A percentile compares a stretch with the other conserved stretches of the same genome.
Evolutionary conservation across 2,888 invertebrate genomes (phyloP).

Genomic region (Phoenoteleia sp.): DNA sequence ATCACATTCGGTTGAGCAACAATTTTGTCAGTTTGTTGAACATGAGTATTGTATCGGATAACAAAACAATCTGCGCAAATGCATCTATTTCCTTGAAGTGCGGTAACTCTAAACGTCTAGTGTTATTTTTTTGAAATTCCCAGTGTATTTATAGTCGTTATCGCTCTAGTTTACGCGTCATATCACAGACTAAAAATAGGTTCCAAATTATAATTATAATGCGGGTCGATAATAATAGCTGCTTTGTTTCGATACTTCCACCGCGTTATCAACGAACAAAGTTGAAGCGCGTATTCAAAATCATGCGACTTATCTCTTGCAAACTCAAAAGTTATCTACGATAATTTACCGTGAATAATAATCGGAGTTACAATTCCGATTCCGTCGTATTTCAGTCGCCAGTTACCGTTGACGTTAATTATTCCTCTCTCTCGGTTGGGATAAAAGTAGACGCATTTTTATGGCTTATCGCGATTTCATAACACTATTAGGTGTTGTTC

Average conservation of each 20-base stretch:
- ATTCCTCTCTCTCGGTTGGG: no score
- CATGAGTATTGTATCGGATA: not conserved
- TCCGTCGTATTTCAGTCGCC: no score
- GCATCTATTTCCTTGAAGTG: not conserved
- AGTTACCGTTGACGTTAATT: no score
- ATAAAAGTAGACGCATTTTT: no score
- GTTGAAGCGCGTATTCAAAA: no score
- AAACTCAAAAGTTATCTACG: no score
- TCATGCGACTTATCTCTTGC: no score
- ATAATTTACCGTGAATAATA: no score
- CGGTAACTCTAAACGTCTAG: not conserved
- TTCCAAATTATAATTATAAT: not conserved
- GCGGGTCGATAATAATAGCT: not conserved
- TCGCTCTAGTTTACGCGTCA: not conserved
- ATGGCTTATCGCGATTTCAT: slow-evolving; percentile 24
- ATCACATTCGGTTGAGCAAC: no score
- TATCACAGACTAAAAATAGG: slow-evolving; percentile 10
- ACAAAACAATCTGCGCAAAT: not conserved
- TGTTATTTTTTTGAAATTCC: slow-evolving; percentile 24
- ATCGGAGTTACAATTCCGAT: no score
- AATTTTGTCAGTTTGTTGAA: no score
- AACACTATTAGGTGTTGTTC: slow-evolving; percentile 25
- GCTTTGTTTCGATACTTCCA: not conserved
- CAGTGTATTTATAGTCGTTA: slow-evolving; percentile 12
- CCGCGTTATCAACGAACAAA: not conserved